Percentiles rank a stretch among this genome's conserved stretches.
Evolutionary conservation across 2,797 vertebrate species (phyloP).

Genomic region (Poeciliopsis turneri): DNA sequence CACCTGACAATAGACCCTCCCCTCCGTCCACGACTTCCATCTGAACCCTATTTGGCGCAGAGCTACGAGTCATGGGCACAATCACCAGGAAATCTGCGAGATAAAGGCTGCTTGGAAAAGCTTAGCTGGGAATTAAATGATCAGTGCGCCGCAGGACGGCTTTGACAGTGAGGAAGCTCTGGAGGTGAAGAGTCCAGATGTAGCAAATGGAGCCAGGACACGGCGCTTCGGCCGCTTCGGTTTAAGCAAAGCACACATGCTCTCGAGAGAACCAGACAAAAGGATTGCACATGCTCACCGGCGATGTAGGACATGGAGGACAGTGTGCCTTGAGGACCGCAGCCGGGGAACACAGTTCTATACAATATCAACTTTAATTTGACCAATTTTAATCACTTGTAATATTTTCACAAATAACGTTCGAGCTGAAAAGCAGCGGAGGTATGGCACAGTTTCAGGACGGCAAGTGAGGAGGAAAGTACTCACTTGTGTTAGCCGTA

Average conservation of each 20-base stretch:
- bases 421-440: not conserved
- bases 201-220: conserved; percentile 43
- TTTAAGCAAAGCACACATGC: conserved; percentile 27
- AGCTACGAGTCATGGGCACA: conserved; percentile 56
- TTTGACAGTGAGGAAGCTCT: conserved; percentile 58
- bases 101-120: conserved; percentile 62
- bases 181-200: conserved; percentile 68
- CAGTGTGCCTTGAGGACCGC: no score
- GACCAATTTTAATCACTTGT: not conserved
- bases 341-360: not conserved
- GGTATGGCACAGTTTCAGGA: not conserved
- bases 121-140: conserved; percentile 62
- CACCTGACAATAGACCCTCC: conserved; percentile 41
- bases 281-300: conserved; percentile 1
- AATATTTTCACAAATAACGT: not conserved
- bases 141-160: conserved; percentile 52
- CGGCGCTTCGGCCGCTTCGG: conserved; percentile 51
- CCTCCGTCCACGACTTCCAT: conserved; percentile 38
- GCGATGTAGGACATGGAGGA: conserved; percentile 11
- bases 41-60: conserved; percentile 65
- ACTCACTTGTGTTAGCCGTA: no score
- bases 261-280: conserved; percentile 6
- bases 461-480: no score
- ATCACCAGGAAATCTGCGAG: conserved; percentile 66
- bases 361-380: not conserved